These are phyloP conservation scores for Cheilosia urbana DNA, from an alignment of 2,888 invertebrate genomes.

Conservation along the genomic window DNA sequence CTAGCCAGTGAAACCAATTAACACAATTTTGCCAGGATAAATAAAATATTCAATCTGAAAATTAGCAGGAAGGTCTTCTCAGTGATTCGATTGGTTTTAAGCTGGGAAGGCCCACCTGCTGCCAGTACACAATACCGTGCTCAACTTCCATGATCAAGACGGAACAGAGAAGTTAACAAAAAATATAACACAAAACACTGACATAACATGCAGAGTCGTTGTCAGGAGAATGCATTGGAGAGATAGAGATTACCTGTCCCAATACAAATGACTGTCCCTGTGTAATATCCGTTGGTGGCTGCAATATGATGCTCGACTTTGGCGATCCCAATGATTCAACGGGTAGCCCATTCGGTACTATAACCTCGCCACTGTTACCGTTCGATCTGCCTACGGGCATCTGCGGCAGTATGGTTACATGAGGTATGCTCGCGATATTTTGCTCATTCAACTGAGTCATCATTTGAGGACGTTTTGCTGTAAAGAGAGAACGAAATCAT, in stretches of 20 bases:
- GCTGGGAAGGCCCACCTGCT: too few relatives aligned
- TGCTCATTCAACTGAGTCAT: conserved; percentile 76
- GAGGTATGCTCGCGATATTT: conserved; percentile 68
- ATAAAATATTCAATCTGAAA: too few relatives aligned
- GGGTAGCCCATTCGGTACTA: conserved; percentile 12
- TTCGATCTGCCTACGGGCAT: conserved; percentile 16
- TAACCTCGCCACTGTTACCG: conserved; percentile 12
- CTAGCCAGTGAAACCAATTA: too few relatives aligned
- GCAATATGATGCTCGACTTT: conserved; percentile 85
- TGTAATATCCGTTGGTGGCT: conserved; percentile 83
- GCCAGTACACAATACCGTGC: too few relatives aligned
- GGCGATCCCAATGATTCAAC: conserved; percentile 79
- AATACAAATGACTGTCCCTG: conserved; percentile 79
- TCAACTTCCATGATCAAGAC: too few relatives aligned
- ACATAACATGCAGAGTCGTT: too few relatives aligned
- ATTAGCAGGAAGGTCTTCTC: too few relatives aligned
- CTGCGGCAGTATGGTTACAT: conserved; percentile 77
- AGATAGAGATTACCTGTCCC: conserved; percentile 79
- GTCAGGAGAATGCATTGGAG: too few relatives aligned
- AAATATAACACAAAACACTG: too few relatives aligned
- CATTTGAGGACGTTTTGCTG: conserved; percentile 81
- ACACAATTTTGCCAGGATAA: too few relatives aligned
- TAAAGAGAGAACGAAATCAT: conserved; percentile 42
- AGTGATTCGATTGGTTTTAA: too few relatives aligned
- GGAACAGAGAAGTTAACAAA: too few relatives aligned